A percentile compares a stretch with the other conserved stretches of the same genome.
phyloP scores from a whole-genome alignment of 1,140 invertebrate genomes.

The Leptinotarsa undecemlineata region DNA sequence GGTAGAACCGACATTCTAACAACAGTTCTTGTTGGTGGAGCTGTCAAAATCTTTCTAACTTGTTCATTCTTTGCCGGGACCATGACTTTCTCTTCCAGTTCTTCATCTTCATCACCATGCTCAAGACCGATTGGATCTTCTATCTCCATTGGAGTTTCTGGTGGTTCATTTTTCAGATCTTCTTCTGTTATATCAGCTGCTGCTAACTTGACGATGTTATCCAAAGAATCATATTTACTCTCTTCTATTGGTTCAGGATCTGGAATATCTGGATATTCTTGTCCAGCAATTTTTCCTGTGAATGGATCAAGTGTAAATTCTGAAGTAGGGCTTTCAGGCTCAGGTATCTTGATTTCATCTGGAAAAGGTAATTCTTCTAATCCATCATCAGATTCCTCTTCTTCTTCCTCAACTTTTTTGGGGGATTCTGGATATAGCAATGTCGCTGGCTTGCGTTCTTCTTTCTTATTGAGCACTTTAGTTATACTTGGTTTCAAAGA shows the following conservation, averaged over 20 bases:
- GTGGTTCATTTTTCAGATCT: constrained; percentile 43
- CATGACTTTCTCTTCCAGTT: constrained; percentile 9
- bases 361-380: constrained; percentile 57
- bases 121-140: constrained; percentile 3
- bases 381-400: constrained; percentile 52
- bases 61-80: constrained; percentile 9
- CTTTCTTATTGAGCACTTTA: constrained; percentile 24
- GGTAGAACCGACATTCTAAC: neutral
- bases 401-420: constrained; percentile 24
- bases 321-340: constrained; percentile 67
- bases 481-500: constrained; percentile 11
- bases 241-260: constrained; percentile 47
- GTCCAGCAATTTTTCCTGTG: constrained; percentile 65
- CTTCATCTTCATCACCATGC: neutral
- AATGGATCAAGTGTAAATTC: constrained; percentile 70
- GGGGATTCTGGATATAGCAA: constrained; percentile 1
- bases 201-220: constrained; percentile 52
- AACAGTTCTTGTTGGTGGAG: constrained; percentile 1
- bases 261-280: constrained; percentile 61
- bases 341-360: constrained; percentile 61
- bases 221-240: constrained; percentile 35
- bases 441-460: constrained; percentile 7
- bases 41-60: constrained; percentile 9
- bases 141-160: constrained; percentile 22
- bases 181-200: constrained; percentile 50